Conservation (phyloP, 2,888 invertebrate genomes). For the Tetranychus truncatus region DNA sequence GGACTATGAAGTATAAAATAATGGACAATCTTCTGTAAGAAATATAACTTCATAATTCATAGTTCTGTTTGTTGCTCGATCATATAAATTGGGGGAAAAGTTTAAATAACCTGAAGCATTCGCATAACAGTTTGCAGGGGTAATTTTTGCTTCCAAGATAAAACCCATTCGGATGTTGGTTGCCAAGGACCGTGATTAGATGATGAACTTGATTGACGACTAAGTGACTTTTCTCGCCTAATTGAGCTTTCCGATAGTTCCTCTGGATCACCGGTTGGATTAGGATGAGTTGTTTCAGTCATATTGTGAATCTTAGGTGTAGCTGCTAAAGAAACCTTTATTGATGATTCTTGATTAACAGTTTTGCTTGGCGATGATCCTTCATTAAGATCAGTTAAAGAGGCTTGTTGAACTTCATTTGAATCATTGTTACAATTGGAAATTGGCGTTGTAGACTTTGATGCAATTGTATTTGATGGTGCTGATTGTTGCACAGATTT, state of each 20-base stretch:
- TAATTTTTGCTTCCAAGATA: conserved; percentile 85
- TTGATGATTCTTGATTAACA: conserved; percentile 23
- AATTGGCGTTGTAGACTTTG: no score
- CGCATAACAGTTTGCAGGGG: conserved; percentile 98
- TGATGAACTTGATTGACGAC: conserved; percentile 20
- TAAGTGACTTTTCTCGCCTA: background rate
- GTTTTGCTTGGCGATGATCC: background rate
- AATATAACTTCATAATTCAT: no score
- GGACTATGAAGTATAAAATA: background rate
- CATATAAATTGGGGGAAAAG: background rate
- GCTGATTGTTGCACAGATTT: conserved; percentile 16
- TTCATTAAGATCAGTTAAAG: background rate
- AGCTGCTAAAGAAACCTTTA: conserved; percentile 71
- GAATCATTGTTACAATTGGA: no score
- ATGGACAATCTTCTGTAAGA: no score
- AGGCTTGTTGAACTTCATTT: background rate
- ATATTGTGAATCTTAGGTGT: conserved; percentile 48
- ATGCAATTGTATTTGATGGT: background rate
- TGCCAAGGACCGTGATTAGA: conserved; percentile 42
- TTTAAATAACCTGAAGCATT: conserved; percentile 49
- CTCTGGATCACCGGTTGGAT: conserved; percentile 10
- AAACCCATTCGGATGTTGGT: conserved; percentile 89
- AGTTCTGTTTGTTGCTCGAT: no score
- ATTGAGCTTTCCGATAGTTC: background rate
- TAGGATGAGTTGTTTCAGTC: conserved; percentile 22